Evolutionary conservation across 2,888 invertebrate species (phyloP).

Genomic region (Caenorhabditis sp.): DNA sequence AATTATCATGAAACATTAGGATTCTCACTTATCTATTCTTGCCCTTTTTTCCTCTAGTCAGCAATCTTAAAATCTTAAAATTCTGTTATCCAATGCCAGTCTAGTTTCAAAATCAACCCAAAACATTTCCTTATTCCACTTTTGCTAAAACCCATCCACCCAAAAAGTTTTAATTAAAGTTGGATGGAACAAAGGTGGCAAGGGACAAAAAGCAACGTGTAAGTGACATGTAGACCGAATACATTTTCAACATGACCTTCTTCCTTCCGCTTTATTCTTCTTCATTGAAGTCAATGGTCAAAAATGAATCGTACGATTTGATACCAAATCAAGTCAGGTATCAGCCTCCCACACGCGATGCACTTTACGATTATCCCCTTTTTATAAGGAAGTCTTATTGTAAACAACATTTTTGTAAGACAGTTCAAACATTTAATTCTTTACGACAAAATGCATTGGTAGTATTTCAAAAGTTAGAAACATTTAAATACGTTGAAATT

Average conservation of each 20-base stretch:
- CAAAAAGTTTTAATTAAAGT: conserved; percentile 37
- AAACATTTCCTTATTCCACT: no score
- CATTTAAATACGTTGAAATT: no score
- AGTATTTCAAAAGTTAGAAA: neutral
- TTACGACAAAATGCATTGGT: no score
- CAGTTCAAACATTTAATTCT: no score
- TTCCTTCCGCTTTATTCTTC: neutral
- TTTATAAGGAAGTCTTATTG: neutral
- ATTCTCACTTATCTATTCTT: no score
- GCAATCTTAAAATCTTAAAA: no score
- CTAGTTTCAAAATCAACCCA: no score
- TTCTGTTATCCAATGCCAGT: no score
- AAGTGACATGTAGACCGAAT: neutral
- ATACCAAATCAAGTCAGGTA: neutral
- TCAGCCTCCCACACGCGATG: neutral
- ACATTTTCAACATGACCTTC: neutral
- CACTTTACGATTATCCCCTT: neutral
- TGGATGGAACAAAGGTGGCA: conserved; percentile 9
- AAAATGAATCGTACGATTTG: neutral
- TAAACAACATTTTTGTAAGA: no score
- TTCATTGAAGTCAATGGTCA: neutral
- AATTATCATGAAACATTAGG: conserved; percentile 41
- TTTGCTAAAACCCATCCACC: no score
- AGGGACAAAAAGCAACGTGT: conserved; percentile 6
- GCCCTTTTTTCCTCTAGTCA: no score